These are phyloP conservation scores for Cavia aperea DNA, from an alignment of 2,113 vertebrate genomes.

Conservation along the genomic window DNA sequence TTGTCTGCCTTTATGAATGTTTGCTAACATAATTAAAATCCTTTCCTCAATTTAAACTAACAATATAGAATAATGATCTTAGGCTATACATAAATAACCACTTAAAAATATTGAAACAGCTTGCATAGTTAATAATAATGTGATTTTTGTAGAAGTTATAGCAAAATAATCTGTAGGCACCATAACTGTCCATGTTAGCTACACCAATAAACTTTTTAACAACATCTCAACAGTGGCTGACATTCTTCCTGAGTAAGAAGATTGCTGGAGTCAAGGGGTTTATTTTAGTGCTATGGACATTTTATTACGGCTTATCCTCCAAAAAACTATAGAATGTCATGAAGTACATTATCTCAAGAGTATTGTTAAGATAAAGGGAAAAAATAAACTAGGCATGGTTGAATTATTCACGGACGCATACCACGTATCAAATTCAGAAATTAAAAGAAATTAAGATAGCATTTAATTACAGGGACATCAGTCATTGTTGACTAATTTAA, in stretches of 20 bases:
- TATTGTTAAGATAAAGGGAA: not conserved
- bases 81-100: not conserved
- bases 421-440: not conserved
- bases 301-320: not conserved
- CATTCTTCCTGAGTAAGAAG: not conserved
- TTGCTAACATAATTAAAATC: not conserved
- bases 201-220: not conserved
- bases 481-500: not conserved
- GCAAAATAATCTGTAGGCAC: not conserved
- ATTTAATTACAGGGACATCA: not conserved
- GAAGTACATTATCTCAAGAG: not conserved
- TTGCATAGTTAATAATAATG: not conserved
- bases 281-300: not conserved
- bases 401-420: not conserved
- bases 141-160: not conserved
- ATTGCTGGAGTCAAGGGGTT: not conserved
- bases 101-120: not conserved
- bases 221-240: not conserved
- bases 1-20: not conserved
- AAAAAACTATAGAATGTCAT: not conserved
- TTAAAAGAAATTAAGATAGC: not conserved
- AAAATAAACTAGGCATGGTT: not conserved
- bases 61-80: not conserved
- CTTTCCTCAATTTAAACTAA: not conserved
- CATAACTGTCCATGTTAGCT: not conserved